These are phyloP conservation scores for Epistrophe grossulariae DNA, from an alignment of 2,888 invertebrate species.

Conservation along the genomic window DNA sequence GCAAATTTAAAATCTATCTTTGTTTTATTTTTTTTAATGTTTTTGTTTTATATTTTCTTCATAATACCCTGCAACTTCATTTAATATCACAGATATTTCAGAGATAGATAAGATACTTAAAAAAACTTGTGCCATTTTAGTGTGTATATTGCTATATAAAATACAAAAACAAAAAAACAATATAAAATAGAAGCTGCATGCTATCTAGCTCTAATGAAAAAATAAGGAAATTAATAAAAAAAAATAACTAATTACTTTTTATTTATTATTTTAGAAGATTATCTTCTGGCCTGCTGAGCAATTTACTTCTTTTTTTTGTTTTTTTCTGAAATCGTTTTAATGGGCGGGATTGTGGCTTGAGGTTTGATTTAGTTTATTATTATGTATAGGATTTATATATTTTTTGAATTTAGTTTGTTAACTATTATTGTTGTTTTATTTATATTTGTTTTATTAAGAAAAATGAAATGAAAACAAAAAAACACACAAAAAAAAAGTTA, in stretches of 20 bases:
- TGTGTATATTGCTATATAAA: slow-evolving; percentile 74
- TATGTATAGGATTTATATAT: slow-evolving; percentile 64
- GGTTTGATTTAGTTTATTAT: slow-evolving; percentile 54
- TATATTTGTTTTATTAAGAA: slow-evolving; percentile 45
- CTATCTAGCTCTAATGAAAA: slow-evolving; percentile 62
- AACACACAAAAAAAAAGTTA: slow-evolving; percentile 31
- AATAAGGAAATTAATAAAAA: slow-evolving; percentile 15
- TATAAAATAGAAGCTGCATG: slow-evolving; percentile 66
- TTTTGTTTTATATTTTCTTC: slow-evolving; percentile 78
- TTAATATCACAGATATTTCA: slow-evolving; percentile 83
- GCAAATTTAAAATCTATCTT: slow-evolving; percentile 75
- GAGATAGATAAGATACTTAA: slow-evolving; percentile 81
- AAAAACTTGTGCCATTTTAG: slow-evolving; percentile 80
- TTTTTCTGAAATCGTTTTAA: slow-evolving; percentile 68
- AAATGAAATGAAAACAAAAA: slow-evolving; percentile 31
- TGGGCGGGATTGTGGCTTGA: slow-evolving; percentile 73
- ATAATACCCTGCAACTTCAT: slow-evolving; percentile 83
- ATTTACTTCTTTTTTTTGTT: slow-evolving; percentile 47
- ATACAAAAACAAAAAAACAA: slow-evolving; percentile 60
- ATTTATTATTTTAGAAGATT: slow-evolving; percentile 46
- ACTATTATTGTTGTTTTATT: slow-evolving; percentile 74
- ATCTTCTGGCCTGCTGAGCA: slow-evolving; percentile 71
- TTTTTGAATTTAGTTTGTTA: slow-evolving; percentile 65
- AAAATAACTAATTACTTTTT: slow-evolving; percentile 19
- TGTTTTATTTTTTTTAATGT: slow-evolving; percentile 64